Evolutionary conservation across 2,797 vertebrate species (phyloP).

Genomic region (Buphagus erythrorhynchus): DNA sequence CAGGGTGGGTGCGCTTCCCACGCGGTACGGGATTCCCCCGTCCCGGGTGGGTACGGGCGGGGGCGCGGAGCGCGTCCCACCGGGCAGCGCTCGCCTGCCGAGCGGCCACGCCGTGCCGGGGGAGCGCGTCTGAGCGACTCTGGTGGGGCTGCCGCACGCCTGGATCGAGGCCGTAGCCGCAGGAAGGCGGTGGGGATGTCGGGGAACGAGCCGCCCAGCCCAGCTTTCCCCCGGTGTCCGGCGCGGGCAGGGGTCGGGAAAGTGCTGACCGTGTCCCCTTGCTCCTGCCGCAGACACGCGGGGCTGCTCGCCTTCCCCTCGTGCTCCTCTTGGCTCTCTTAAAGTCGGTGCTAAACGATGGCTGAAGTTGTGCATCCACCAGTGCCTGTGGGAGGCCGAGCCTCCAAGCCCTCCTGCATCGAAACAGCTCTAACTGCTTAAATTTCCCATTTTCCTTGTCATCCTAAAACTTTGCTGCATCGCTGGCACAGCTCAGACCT

Average conservation of each 20-base stretch:
- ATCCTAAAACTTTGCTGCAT: background rate
- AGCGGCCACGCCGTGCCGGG: background rate
- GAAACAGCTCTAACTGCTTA: background rate
- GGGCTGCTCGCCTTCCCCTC: background rate
- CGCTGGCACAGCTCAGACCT: background rate
- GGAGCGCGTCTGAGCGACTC: background rate
- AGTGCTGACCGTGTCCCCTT: fast-evolving
- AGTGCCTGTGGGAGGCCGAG: background rate
- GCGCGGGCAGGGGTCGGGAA: background rate
- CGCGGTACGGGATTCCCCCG: background rate
- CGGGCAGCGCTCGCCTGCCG: background rate
- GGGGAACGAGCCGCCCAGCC: background rate
- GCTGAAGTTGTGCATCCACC: background rate
- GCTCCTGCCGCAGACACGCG: background rate
- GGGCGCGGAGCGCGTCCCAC: background rate
- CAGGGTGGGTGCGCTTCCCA: background rate
- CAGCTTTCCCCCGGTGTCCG: background rate
- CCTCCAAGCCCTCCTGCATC: no score
- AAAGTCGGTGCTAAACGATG: fast-evolving
- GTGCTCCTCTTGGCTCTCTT: background rate
- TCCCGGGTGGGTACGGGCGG: background rate
- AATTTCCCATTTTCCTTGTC: background rate
- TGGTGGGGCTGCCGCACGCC: background rate
- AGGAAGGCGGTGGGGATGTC: background rate
- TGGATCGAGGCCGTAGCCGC: background rate